phyloP scores from a whole-genome alignment of 2,888 invertebrate genomes.

The Ophraella communa region DNA sequence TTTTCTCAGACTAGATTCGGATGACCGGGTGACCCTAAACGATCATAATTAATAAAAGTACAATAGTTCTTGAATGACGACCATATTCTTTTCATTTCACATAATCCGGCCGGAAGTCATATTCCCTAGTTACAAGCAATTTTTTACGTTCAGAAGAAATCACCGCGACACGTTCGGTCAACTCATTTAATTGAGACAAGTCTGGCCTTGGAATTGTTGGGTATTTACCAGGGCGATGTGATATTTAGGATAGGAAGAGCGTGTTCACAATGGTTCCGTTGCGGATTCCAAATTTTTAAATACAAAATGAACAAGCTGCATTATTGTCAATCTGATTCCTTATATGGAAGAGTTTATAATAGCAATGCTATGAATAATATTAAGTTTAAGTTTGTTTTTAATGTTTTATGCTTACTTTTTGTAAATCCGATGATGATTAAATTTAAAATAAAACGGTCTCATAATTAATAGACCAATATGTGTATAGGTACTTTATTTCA shows the following conservation, averaged over 20 bases:
- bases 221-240: not conserved
- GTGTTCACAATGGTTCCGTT: too few relatives aligned
- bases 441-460: too few relatives aligned
- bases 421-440: too few relatives aligned
- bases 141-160: slow-evolving; percentile 30
- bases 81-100: slow-evolving; percentile 25
- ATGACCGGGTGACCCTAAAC: slow-evolving; percentile 44
- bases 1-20: slow-evolving; percentile 40
- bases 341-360: too few relatives aligned
- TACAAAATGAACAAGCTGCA: too few relatives aligned
- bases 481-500: too few relatives aligned
- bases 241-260: not conserved
- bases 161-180: slow-evolving; percentile 31
- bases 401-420: too few relatives aligned
- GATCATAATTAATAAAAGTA: slow-evolving; percentile 43
- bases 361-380: too few relatives aligned
- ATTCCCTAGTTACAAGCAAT: slow-evolving; percentile 27
- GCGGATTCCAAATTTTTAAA: too few relatives aligned
- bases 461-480: too few relatives aligned
- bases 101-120: slow-evolving; percentile 38
- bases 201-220: not conserved
- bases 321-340: too few relatives aligned
- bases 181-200: slow-evolving; percentile 27
- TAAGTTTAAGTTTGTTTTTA: too few relatives aligned
- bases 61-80: slow-evolving; percentile 38